These are phyloP conservation scores for Diacarnus erythraeanus DNA, from an alignment of 37 sponge, comb jelly and placozoan species.

Conservation along the genomic window DNA sequence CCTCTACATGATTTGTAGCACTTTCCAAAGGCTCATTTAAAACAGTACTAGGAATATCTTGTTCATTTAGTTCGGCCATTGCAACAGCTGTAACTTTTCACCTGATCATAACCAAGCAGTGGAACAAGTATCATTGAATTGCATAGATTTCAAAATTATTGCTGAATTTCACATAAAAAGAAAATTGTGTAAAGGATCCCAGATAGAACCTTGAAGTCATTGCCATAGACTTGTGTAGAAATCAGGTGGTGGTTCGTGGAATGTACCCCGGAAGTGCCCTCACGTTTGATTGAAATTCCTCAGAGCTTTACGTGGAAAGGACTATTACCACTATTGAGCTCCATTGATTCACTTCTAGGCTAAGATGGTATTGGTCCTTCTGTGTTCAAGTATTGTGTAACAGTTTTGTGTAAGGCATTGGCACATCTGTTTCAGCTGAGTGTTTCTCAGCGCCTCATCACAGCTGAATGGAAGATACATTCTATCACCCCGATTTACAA, in stretches of 20 bases:
- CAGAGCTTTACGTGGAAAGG: not conserved
- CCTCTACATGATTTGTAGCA: not conserved
- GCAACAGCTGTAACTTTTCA: not conserved
- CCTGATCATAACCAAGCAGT: not conserved
- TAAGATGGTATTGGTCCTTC: conserved; percentile 10
- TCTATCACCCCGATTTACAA: conserved; percentile 33
- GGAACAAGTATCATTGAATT: not conserved
- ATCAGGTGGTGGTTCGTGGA: not conserved
- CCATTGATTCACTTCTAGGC: too few species aligned
- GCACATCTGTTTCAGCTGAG: not conserved
- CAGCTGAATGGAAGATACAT: conserved; percentile 33
- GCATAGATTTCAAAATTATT: not conserved
- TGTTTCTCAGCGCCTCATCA: not conserved
- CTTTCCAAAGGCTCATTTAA: not conserved
- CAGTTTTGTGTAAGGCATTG: not conserved
- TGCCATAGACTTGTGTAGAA: not conserved
- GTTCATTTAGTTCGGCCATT: not conserved
- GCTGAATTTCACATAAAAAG: not conserved
- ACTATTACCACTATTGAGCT: too few species aligned
- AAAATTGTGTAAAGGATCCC: too few species aligned
- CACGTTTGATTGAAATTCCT: not conserved
- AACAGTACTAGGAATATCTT: not conserved
- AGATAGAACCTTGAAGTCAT: not conserved
- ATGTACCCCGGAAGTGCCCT: not conserved
- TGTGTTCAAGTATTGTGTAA: conserved; percentile 1